Evolutionary conservation across 2,113 vertebrate species (phyloP), one percentile per base, ranked within the genome.

Genomic region (Entomyzon cyanotis): DNA sequence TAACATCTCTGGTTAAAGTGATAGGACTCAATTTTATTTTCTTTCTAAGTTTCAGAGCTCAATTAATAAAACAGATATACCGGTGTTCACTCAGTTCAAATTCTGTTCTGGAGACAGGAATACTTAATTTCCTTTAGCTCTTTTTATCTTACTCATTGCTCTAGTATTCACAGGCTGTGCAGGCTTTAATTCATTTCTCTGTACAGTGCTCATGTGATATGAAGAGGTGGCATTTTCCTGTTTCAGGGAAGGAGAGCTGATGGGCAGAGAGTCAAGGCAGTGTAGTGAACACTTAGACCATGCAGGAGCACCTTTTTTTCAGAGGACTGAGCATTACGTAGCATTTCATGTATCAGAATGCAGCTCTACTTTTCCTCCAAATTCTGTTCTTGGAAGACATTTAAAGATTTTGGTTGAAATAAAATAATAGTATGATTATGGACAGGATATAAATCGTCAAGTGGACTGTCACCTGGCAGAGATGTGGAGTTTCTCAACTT

Each of bases 121-220:
- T 83, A 15, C 70, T 77, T 78, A 56, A 90, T 93, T 95, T 95
- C 82, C 68, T 90, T 84, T 94, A 52, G 15, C 33, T 90, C 14
- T 69, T 87, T 83, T 82, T 88, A 30, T 85, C 37, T 76, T 83
- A 23, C 39, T 94, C 27, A n/a, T 83, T 46, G 41, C 52, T 25
- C 18, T 33, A 25, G 24, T 63, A 80, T 80, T 75, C 87, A 27
- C 35, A 35, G 64, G 52, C 68, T n/a, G 1, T 46, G 60, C 56
- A 88, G 60, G 33, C 59, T 71, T 81, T 17, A 73, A 56, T 76
- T 82, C 12, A 44, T 67, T 85, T 85, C 74, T 90, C 67, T 74
- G 65, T 42, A 31, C n/a, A 52, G 50, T 28, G 39, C 23, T 83
- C 42, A 35, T 4, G 3, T 80, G 63, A 44, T 63, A 39, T 23